A percentile compares a stretch with the other conserved stretches of the same genome.
phyloP scores from a whole-genome alignment of 1,140 invertebrate genomes.

The Lordiphosa mommai region DNA sequence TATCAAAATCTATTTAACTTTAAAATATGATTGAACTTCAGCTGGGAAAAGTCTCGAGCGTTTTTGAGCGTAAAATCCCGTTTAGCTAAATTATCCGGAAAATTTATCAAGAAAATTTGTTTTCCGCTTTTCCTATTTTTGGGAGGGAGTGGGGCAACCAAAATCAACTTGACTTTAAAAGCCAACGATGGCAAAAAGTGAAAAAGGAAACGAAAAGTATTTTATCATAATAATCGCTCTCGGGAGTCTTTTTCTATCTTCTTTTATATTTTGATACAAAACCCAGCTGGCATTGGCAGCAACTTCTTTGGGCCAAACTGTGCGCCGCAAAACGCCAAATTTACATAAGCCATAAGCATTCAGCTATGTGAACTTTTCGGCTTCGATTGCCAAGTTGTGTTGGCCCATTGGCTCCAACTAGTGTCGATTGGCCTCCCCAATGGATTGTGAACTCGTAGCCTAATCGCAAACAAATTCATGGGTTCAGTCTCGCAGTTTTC shows the following conservation, averaged over 20 bases:
- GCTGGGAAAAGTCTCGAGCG: slow-evolving; percentile 3
- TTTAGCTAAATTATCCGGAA: slow-evolving; percentile 75
- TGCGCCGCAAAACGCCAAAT: slow-evolving; percentile 21
- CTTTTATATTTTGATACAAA: slow-evolving; percentile 14
- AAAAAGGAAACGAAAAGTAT: slow-evolving; percentile 44
- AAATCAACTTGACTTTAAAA: slow-evolving; percentile 35
- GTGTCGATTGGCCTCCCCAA: slow-evolving; percentile 60
- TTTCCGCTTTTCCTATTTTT: slow-evolving; percentile 43
- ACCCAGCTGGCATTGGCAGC: slow-evolving; percentile 37
- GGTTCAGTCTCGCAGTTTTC: slow-evolving; percentile 6
- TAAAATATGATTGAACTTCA: slow-evolving; percentile 69
- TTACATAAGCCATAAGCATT: slow-evolving; percentile 64
- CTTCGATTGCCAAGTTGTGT: slow-evolving; percentile 47
- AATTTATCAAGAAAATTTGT: slow-evolving; percentile 64
- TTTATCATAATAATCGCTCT: slow-evolving; percentile 78
- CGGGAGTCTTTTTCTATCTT: slow-evolving; percentile 36
- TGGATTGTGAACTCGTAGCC: slow-evolving; percentile 44
- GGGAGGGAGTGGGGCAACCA: background rate
- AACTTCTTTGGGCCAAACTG: slow-evolving; percentile 30
- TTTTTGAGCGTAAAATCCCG: slow-evolving; percentile 61
- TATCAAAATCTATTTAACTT: slow-evolving; percentile 60
- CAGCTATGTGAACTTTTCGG: slow-evolving; percentile 59
- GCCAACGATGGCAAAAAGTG: background rate
- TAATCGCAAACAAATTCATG: slow-evolving; percentile 69
- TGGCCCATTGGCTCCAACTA: slow-evolving; percentile 38